A percentile compares a stretch with the other conserved stretches of the same genome.
phyloP scores from a whole-genome alignment of 2,797 vertebrate species.

The Epinephelus coioides region DNA sequence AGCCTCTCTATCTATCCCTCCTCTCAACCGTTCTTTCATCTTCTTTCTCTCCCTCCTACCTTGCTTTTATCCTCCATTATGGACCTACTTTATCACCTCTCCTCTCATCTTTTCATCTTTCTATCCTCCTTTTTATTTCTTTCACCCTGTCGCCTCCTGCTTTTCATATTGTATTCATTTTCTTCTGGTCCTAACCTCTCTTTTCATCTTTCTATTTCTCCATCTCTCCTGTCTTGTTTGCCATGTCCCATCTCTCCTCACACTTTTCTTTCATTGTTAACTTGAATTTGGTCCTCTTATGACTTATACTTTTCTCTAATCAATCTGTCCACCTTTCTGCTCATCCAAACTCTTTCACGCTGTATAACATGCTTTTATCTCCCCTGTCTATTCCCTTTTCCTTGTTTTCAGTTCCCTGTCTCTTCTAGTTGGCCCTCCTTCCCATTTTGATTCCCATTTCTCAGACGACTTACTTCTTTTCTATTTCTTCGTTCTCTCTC shows the following conservation, averaged over 20 bases:
- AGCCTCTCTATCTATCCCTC: background rate
- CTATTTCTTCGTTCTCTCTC: constrained; percentile 29
- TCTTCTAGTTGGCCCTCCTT: constrained; percentile 6
- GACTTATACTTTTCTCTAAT: constrained; percentile 31
- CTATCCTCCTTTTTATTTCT: constrained; percentile 10
- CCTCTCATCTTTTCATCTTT: constrained; percentile 32
- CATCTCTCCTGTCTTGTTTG: background rate
- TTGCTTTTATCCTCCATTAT: constrained; percentile 35
- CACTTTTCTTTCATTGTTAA: constrained; percentile 17
- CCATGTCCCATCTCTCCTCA: background rate
- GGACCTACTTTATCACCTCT: constrained; percentile 19
- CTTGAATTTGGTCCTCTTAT: constrained; percentile 34
- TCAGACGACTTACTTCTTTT: constrained; percentile 17
- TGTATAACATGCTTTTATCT: constrained; percentile 8
- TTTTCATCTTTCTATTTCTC: constrained; percentile 3
- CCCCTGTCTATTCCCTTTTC: constrained; percentile 3
- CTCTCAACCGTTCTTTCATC: constrained; percentile 17
- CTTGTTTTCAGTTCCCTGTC: background rate
- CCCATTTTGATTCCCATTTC: constrained; percentile 17
- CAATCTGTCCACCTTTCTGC: constrained; percentile 19
- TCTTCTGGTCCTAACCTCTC: constrained; percentile 5
- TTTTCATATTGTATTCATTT: constrained; percentile 23
- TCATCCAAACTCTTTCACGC: constrained; percentile 18
- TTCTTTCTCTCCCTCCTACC: background rate
- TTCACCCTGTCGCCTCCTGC: constrained; percentile 15